A percentile compares a stretch with the other conserved stretches of the same genome.
Evolutionary conservation across 1,140 invertebrate genomes (phyloP).

Genomic region (Drosophila subpulchrella): DNA sequence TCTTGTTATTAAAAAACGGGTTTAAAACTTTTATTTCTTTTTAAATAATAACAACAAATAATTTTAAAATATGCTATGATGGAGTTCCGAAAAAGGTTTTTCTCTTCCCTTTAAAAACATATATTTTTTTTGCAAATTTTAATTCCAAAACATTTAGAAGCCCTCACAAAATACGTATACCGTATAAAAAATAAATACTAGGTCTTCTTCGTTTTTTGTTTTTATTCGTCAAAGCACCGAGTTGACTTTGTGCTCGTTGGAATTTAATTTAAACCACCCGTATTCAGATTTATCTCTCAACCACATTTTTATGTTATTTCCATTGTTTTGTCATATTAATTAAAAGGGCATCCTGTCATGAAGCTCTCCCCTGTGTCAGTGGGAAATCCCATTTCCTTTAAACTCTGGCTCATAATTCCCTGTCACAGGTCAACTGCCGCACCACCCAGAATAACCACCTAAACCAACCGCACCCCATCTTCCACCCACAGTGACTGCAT

Average conservation of each 20-base stretch:
- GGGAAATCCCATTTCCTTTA: slow-evolving; percentile 16
- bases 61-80: no score
- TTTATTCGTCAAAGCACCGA: background rate
- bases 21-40: no score
- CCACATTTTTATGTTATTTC: slow-evolving; percentile 2
- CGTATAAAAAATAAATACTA: background rate
- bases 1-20: no score
- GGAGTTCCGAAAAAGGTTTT: no score
- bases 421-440: slow-evolving; percentile 1
- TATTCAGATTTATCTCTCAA: background rate
- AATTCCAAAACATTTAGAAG: no score
- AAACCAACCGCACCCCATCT: background rate
- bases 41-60: no score
- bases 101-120: no score
- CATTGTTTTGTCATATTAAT: slow-evolving; percentile 34
- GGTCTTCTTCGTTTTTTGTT: background rate
- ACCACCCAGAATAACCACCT: slow-evolving; percentile 6
- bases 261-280: slow-evolving; percentile 1
- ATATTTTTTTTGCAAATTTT: no score
- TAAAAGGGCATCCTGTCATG: slow-evolving; percentile 23
- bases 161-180: no score
- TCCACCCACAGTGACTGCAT: slow-evolving; percentile 17
- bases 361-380: slow-evolving; percentile 1
- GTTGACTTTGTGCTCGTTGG: background rate
- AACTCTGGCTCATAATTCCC: slow-evolving; percentile 4